A percentile compares a stretch with the other conserved stretches of the same genome.
phyloP scores from a whole-genome alignment of 1,140 invertebrate genomes.

The Ylistrum balloti region DNA sequence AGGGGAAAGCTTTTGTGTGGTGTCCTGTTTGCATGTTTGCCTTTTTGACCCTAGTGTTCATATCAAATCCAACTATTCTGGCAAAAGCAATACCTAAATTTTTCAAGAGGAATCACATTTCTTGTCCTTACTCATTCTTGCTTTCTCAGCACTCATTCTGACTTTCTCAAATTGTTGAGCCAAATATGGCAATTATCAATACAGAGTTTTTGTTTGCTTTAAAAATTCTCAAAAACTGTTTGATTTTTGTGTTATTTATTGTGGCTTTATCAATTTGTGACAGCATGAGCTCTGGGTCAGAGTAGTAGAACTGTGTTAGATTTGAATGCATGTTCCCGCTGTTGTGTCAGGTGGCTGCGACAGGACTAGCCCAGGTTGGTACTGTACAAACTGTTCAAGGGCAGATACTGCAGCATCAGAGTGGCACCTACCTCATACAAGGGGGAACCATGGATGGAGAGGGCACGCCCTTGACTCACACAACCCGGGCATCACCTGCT shows the following conservation, averaged over 20 bases:
- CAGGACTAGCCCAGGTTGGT: conserved; percentile 69
- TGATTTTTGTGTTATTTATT: neutral
- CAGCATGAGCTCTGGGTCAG: neutral
- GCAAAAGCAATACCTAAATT: neutral
- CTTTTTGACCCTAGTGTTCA: neutral
- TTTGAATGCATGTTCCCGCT: conserved; percentile 32
- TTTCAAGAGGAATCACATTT: neutral
- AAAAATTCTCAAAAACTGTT: neutral
- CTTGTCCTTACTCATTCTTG: neutral
- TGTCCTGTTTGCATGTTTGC: conserved; percentile 11
- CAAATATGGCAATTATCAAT: neutral
- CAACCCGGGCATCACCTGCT: conserved; percentile 93
- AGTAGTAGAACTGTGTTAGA: conserved; percentile 31
- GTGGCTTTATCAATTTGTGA: conserved; percentile 4
- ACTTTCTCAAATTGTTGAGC: conserved; percentile 29
- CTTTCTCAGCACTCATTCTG: neutral
- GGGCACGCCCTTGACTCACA: conserved; percentile 88
- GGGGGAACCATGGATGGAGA: conserved; percentile 85
- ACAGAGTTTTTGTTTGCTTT: neutral
- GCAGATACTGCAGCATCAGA: conserved; percentile 82
- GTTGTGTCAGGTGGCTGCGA: conserved; percentile 64
- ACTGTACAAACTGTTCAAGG: conserved; percentile 80
- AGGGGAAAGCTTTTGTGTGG: neutral
- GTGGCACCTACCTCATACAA: conserved; percentile 86
- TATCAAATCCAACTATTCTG: neutral